Conservation (phyloP, 2,888 invertebrate genomes). For the Pyrrhosoma nymphula region DNA sequence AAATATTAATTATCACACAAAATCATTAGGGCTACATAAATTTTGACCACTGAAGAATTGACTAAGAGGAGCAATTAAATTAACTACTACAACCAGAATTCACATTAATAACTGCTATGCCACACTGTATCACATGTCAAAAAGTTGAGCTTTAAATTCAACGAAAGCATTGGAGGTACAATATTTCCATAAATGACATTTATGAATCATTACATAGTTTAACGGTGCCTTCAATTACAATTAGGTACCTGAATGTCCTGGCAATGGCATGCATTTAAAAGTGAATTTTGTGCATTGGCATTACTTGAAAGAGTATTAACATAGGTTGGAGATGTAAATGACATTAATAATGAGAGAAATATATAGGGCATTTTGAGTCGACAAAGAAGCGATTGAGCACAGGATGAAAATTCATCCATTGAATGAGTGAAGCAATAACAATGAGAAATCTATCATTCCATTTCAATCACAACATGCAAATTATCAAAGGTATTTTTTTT, state of each 20-base stretch:
- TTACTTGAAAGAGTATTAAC: slow-evolving; percentile 51
- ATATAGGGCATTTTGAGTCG: slow-evolving; percentile 22
- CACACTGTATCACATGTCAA: slow-evolving; percentile 72
- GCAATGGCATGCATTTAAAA: slow-evolving; percentile 59
- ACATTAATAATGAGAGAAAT: slow-evolving; percentile 56
- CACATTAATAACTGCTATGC: slow-evolving; percentile 69
- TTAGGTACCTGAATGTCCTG: slow-evolving; percentile 53
- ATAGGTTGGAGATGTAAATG: slow-evolving; percentile 51
- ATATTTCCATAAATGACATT: slow-evolving; percentile 64
- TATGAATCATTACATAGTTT: slow-evolving; percentile 68
- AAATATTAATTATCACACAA: slow-evolving; percentile 53
- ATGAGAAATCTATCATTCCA: slow-evolving; percentile 54
- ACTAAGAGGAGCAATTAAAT: slow-evolving; percentile 41
- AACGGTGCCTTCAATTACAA: slow-evolving; percentile 58
- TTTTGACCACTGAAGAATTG: not conserved
- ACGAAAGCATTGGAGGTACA: slow-evolving; percentile 59
- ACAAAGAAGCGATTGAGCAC: slow-evolving; percentile 48
- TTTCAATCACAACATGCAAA: slow-evolving; percentile 57
- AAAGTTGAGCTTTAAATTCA: slow-evolving; percentile 71
- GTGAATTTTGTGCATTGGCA: slow-evolving; percentile 65
- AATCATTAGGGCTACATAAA: slow-evolving; percentile 46
- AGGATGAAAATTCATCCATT: slow-evolving; percentile 57
- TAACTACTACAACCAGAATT: slow-evolving; percentile 68
- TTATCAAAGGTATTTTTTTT: slow-evolving; percentile 32
- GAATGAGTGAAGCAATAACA: slow-evolving; percentile 55